A percentile compares a stretch with the other conserved stretches of the same genome.
These are phyloP conservation scores for Sparidentex hasta DNA, from an alignment of 2,797 vertebrate species.

Conservation along the genomic window DNA sequence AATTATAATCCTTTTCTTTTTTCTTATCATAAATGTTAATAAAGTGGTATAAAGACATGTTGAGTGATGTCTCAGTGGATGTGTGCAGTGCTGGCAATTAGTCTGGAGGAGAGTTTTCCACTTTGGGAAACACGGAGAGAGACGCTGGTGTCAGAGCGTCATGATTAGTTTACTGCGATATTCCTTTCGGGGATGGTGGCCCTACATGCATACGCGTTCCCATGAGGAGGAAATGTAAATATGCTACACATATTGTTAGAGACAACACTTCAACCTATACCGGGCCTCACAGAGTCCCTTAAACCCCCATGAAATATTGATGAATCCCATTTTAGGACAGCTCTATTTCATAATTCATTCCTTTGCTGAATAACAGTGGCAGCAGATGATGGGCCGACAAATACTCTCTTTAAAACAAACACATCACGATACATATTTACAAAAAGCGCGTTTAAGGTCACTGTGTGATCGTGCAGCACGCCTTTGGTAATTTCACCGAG, in stretches of 20 bases:
- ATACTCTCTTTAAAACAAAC: slow-evolving; percentile 15
- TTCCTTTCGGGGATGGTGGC: slow-evolving; percentile 75
- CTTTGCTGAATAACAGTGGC: slow-evolving; percentile 15
- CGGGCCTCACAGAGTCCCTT: slow-evolving; percentile 59
- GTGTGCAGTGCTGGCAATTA: slow-evolving; percentile 68
- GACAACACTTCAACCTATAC: slow-evolving; percentile 76
- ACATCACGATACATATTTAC: slow-evolving; percentile 24
- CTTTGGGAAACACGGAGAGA: slow-evolving; percentile 69
- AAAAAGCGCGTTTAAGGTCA: slow-evolving; percentile 56
- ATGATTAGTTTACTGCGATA: slow-evolving; percentile 78
- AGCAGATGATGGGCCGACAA: slow-evolving; percentile 29
- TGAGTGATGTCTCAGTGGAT: slow-evolving; percentile 76
- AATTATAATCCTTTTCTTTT: slow-evolving; percentile 45
- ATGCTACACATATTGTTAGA: slow-evolving; percentile 81
- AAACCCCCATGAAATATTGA: slow-evolving; percentile 72
- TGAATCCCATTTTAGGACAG: slow-evolving; percentile 48
- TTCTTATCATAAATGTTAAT: slow-evolving; percentile 64
- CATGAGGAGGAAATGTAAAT: slow-evolving; percentile 85
- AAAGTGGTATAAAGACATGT: slow-evolving; percentile 53
- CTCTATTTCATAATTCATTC: slow-evolving; percentile 18
- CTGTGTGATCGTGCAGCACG: slow-evolving; percentile 74
- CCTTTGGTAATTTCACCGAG: slow-evolving; percentile 76
- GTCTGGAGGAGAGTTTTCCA: slow-evolving; percentile 63
- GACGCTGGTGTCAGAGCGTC: slow-evolving; percentile 74
- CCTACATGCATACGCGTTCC: slow-evolving; percentile 70